These are phyloP conservation scores for Mixornis gularis DNA, from an alignment of 2,113 vertebrate species.

Conservation along the genomic window DNA sequence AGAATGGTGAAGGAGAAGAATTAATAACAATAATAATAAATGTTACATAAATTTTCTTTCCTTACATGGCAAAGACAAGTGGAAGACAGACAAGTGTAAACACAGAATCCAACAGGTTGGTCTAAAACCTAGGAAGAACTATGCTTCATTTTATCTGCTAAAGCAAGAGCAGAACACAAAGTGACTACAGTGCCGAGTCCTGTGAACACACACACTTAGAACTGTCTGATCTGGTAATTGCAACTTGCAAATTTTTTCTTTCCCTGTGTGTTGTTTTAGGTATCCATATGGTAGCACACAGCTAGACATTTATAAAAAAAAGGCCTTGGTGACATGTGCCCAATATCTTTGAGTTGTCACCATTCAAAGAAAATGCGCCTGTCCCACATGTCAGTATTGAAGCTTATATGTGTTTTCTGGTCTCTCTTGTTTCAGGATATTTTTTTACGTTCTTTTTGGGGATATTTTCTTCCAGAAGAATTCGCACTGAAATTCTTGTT, in stretches of 20 bases:
- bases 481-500: neutral
- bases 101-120: neutral
- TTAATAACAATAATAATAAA: neutral
- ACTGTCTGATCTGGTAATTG: neutral
- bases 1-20: neutral
- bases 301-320: neutral
- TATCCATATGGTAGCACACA: neutral
- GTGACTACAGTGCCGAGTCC: neutral
- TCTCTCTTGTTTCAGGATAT: neutral
- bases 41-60: neutral
- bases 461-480: neutral
- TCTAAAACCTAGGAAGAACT: neutral
- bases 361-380: neutral
- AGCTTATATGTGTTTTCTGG: neutral
- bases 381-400: neutral
- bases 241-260: neutral
- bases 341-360: neutral
- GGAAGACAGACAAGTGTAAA: neutral
- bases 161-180: neutral
- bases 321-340: neutral
- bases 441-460: neutral
- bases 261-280: neutral
- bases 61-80: neutral
- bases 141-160: neutral
- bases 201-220: neutral